Conservation (phyloP, 2,888 invertebrate genomes). For the Strigamia maritima region DNA sequence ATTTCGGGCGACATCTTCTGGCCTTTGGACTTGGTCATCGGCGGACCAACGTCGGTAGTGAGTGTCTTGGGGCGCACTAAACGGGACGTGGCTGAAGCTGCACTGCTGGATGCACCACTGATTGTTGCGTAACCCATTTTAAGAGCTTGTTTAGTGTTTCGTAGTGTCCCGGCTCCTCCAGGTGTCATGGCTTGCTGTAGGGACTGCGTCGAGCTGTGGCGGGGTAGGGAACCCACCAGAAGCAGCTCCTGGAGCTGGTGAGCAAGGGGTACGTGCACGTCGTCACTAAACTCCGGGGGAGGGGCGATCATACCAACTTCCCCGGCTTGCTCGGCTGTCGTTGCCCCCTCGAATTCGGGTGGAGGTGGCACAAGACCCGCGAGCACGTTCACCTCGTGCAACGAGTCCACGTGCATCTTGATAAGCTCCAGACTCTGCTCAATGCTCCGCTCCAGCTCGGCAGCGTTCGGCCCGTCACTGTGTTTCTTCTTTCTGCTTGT, state of each 20-base stretch:
- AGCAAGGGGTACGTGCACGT: constrained; percentile 46
- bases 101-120: not conserved
- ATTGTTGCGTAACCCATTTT: constrained; percentile 33
- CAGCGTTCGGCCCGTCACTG: constrained; percentile 40
- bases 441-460: constrained; percentile 48
- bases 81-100: constrained; percentile 41
- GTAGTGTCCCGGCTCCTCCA: constrained; percentile 39
- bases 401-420: constrained; percentile 50
- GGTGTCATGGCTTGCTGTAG: constrained; percentile 36
- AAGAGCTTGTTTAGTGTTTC: constrained; percentile 35
- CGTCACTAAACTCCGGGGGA: constrained; percentile 86
- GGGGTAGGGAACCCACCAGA: constrained; percentile 25
- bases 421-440: constrained; percentile 51
- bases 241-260: constrained; percentile 36
- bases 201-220: constrained; percentile 18
- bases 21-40: not conserved
- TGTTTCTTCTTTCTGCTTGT: constrained; percentile 38
- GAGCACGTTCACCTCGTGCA: constrained; percentile 48
- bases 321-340: constrained; percentile 39
- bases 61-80: constrained; percentile 38
- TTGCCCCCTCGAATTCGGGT: constrained; percentile 47
- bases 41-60: constrained; percentile 7
- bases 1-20: constrained; percentile 35
- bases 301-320: constrained; percentile 62
- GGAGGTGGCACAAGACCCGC: constrained; percentile 44